Conservation (phyloP, 2,113 vertebrate genomes). For the Embiotoca jacksoni region DNA sequence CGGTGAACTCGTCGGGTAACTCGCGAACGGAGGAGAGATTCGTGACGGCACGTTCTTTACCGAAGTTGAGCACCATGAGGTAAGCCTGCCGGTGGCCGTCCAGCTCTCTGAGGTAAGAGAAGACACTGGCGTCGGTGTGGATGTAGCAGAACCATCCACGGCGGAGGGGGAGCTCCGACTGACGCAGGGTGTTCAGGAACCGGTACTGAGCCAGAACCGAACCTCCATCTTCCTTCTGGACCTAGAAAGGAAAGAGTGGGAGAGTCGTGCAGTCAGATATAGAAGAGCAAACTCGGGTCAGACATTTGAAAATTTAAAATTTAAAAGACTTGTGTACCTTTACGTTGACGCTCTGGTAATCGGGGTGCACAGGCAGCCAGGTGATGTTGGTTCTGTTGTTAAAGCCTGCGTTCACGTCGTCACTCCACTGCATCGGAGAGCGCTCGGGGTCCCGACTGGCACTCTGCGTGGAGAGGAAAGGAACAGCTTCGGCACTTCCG, state of each 20-base stretch:
- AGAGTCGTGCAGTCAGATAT: neutral
- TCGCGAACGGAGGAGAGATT: slow-evolving; percentile 84
- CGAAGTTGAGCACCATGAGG: slow-evolving; percentile 93
- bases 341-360: slow-evolving; percentile 89
- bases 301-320: neutral
- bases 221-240: slow-evolving; percentile 79
- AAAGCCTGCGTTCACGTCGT: slow-evolving; percentile 88
- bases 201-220: slow-evolving; percentile 90
- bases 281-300: neutral
- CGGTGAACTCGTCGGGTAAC: slow-evolving; percentile 82
- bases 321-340: slow-evolving; percentile 79
- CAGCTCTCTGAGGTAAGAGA: slow-evolving; percentile 90
- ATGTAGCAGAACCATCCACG: slow-evolving; percentile 95
- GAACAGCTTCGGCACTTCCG: neutral
- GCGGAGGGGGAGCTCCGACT: slow-evolving; percentile 83
- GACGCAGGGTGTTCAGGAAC: slow-evolving; percentile 84
- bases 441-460: slow-evolving; percentile 85
- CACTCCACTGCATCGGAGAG: slow-evolving; percentile 97
- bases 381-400: slow-evolving; percentile 84
- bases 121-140: slow-evolving; percentile 80
- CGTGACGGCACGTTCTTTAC: slow-evolving; percentile 65
- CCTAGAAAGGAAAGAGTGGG: slow-evolving; percentile 72
- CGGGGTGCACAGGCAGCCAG: slow-evolving; percentile 88
- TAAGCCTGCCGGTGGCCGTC: slow-evolving; percentile 88
- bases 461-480: slow-evolving; percentile 68